Conservation (phyloP, 2,888 invertebrate genomes). For the Dryocosmus kuriphilus region DNA sequence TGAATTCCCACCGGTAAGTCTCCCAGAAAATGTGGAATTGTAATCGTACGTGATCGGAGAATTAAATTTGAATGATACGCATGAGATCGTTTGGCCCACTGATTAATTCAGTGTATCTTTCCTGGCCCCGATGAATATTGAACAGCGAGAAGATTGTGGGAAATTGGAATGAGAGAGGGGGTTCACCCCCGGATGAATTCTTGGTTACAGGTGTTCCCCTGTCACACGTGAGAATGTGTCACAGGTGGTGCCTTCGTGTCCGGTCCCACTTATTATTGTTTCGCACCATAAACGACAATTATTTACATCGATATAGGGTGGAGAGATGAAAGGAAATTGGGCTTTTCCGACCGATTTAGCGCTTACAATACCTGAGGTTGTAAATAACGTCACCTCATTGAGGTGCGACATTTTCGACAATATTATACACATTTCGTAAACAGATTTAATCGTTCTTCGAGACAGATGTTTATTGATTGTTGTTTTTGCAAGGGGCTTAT, state of each 20-base stretch:
- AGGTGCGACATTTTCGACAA: background rate
- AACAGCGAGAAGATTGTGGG: conserved; percentile 52
- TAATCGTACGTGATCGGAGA: conserved; percentile 37
- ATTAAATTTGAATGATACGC: conserved; percentile 39
- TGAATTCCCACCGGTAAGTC: conserved; percentile 17
- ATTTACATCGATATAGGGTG: conserved; percentile 8
- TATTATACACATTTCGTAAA: conserved; percentile 28
- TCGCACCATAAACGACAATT: conserved; percentile 49
- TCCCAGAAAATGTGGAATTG: conserved; percentile 37
- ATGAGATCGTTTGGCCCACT: conserved; percentile 34
- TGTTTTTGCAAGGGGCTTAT: too few relatives aligned
- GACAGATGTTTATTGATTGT: background rate
- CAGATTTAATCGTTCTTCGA: background rate
- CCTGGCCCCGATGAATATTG: conserved; percentile 38
- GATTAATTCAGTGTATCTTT: conserved; percentile 35
- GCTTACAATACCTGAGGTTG: background rate
- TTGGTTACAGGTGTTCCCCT: conserved; percentile 71
- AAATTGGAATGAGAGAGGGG: conserved; percentile 50
- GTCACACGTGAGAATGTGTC: conserved; percentile 74
- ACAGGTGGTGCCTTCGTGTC: conserved; percentile 69
- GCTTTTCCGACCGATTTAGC: conserved; percentile 14
- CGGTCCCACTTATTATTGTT: conserved; percentile 52
- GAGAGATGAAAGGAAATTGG: conserved; percentile 23
- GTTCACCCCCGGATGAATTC: conserved; percentile 51
- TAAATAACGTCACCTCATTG: conserved; percentile 4